Conservation (phyloP, 2,888 invertebrate genomes). For the Andrena praecox region DNA sequence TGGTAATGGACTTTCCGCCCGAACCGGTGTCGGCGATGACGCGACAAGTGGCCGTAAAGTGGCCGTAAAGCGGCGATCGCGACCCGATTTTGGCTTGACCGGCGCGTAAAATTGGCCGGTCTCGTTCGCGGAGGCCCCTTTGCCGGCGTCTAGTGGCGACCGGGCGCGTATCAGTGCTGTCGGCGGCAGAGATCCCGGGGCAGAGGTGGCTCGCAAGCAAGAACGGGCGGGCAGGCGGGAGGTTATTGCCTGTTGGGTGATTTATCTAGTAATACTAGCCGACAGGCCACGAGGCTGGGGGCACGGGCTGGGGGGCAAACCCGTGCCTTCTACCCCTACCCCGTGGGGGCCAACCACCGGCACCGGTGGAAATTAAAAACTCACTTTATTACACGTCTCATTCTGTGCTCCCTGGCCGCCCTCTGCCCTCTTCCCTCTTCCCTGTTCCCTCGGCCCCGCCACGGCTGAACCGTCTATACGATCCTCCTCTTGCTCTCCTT, state of each 20-base stretch:
- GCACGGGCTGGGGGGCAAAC: conserved; percentile 70
- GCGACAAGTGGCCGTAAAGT: neutral
- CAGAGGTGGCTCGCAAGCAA: conserved; percentile 66
- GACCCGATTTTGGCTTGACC: neutral
- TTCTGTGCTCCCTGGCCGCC: conserved; percentile 73
- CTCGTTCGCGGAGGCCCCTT: conserved; percentile 20
- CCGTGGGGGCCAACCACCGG: conserved; percentile 77
- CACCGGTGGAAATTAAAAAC: conserved; percentile 84
- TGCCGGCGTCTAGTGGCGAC: conserved; percentile 28
- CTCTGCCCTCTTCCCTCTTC: conserved; percentile 38
- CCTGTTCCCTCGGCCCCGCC: conserved; percentile 37
- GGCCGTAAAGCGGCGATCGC: conserved; percentile 1
- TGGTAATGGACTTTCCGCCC: no score
- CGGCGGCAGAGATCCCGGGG: conserved; percentile 67
- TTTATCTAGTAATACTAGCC: conserved; percentile 85
- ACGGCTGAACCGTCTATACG: conserved; percentile 51
- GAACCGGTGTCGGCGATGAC: no score
- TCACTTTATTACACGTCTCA: conserved; percentile 85
- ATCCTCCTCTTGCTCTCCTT: conserved; percentile 53
- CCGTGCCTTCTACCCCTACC: conserved; percentile 76
- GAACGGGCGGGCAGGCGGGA: conserved; percentile 71
- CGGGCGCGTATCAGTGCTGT: conserved; percentile 62
- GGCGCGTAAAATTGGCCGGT: conserved; percentile 31
- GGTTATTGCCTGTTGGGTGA: conserved; percentile 85
- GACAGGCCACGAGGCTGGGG: conserved; percentile 81